phyloP scores from a whole-genome alignment of 1,140 invertebrate genomes.

The Camponotus pennsylvanicus region DNA sequence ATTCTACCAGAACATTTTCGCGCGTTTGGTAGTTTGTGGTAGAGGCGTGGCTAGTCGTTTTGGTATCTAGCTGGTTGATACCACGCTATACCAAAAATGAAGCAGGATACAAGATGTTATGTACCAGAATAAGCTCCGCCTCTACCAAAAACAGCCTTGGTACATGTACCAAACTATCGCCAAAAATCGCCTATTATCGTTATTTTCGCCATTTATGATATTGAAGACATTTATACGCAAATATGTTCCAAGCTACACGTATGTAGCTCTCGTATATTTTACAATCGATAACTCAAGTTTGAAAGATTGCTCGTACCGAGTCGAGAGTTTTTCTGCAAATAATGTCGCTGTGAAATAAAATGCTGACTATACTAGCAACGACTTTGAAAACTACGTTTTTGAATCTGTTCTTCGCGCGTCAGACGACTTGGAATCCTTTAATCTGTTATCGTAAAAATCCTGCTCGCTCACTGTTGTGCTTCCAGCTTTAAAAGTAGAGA shows the following conservation, averaged over 20 bases:
- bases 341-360: constrained; percentile 47
- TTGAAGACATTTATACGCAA: constrained; percentile 36
- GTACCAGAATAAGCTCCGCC: no score
- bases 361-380: constrained; percentile 44
- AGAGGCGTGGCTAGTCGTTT: no score
- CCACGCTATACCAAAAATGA: no score
- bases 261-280: constrained; percentile 24
- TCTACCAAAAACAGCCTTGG: no score
- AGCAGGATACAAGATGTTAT: no score
- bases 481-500: constrained; percentile 62
- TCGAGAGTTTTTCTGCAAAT: constrained; percentile 36
- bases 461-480: constrained; percentile 71
- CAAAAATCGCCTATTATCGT: neutral
- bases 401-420: constrained; percentile 67
- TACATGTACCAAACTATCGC: no score
- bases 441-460: constrained; percentile 81
- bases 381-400: constrained; percentile 61
- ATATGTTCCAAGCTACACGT: constrained; percentile 34
- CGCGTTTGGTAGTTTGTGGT: no score
- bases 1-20: no score
- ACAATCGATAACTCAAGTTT: constrained; percentile 53
- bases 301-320: constrained; percentile 36
- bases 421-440: constrained; percentile 66
- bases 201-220: constrained; percentile 40
- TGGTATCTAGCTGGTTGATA: no score